Percentiles rank a stretch among this genome's conserved stretches.
phyloP scores from a whole-genome alignment of 2,113 vertebrate genomes.

The Willisornis vidua region DNA sequence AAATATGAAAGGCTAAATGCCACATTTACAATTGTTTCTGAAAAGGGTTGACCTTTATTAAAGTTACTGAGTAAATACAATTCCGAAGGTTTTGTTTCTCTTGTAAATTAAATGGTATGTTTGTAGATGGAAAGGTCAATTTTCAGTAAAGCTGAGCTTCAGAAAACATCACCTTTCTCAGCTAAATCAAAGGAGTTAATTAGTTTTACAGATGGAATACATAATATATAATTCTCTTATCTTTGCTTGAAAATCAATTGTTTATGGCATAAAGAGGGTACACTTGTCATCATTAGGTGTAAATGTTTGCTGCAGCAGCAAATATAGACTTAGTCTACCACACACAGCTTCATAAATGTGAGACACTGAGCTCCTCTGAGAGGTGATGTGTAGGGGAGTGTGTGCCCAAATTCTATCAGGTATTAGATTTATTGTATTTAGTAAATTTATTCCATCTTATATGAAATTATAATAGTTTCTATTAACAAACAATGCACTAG shows the following conservation, averaged over 20 bases:
- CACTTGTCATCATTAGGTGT: slow-evolving; percentile 48
- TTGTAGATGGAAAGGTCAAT: slow-evolving; percentile 81
- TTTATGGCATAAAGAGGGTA: slow-evolving; percentile 39
- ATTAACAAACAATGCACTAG: not conserved
- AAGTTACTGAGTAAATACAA: slow-evolving; percentile 77
- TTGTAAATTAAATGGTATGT: slow-evolving; percentile 81
- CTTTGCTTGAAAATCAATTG: slow-evolving; percentile 64
- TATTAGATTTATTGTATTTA: not conserved
- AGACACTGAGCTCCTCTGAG: slow-evolving; percentile 12
- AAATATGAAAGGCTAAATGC: slow-evolving; percentile 78
- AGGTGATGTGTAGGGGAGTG: not conserved
- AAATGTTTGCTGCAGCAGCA: slow-evolving; percentile 49
- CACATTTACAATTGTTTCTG: slow-evolving; percentile 82
- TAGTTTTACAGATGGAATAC: slow-evolving; percentile 71
- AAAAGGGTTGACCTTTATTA: slow-evolving; percentile 79
- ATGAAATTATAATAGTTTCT: not conserved
- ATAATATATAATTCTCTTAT: slow-evolving; percentile 59
- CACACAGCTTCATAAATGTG: not conserved
- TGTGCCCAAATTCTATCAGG: not conserved
- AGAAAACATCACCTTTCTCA: slow-evolving; percentile 54
- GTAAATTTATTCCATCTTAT: not conserved
- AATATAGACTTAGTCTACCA: slow-evolving; percentile 8
- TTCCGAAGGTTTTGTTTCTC: slow-evolving; percentile 73
- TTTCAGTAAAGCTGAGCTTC: slow-evolving; percentile 68
- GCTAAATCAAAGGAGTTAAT: slow-evolving; percentile 75